phyloP scores from a whole-genome alignment of 2,888 invertebrate genomes.

The Apotomis capreana region DNA sequence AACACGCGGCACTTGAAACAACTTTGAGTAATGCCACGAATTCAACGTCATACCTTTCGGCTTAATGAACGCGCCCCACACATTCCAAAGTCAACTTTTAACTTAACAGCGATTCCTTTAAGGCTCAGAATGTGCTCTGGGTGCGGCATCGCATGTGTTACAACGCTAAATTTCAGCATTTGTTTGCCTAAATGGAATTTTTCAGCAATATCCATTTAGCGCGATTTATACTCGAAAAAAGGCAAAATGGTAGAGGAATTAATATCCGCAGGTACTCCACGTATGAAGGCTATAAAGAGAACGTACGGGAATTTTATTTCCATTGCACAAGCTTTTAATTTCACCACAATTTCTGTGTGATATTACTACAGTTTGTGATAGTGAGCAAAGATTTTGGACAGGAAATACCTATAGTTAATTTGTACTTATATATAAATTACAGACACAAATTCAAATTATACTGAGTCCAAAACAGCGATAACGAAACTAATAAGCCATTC shows the following conservation, averaged over 20 bases:
- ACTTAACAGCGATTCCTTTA: background rate
- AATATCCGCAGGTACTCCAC: conserved; percentile 22
- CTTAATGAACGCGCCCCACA: conserved; percentile 21
- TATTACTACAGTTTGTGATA: no score
- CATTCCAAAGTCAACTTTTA: conserved; percentile 8
- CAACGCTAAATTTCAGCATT: conserved; percentile 32
- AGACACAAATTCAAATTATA: no score
- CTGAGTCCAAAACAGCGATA: no score
- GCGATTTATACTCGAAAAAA: conserved; percentile 37
- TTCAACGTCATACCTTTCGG: conserved; percentile 45
- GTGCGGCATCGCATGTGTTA: conserved; percentile 25
- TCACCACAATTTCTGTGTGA: background rate
- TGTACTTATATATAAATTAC: no score
- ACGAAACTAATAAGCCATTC: no score
- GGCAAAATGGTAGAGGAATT: conserved; percentile 20
- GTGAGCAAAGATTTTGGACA: no score
- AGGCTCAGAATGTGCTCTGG: background rate
- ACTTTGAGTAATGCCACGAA: conserved; percentile 58
- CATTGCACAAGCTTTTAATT: conserved; percentile 6
- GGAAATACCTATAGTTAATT: no score
- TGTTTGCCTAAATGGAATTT: conserved; percentile 35
- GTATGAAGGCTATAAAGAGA: conserved; percentile 6
- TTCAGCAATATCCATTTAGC: conserved; percentile 30
- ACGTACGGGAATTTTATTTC: conserved; percentile 17
- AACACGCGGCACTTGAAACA: conserved; percentile 24